These are phyloP conservation scores for Zapus hudsonius DNA, from an alignment of 2,113 vertebrate genomes.

Conservation along the genomic window DNA sequence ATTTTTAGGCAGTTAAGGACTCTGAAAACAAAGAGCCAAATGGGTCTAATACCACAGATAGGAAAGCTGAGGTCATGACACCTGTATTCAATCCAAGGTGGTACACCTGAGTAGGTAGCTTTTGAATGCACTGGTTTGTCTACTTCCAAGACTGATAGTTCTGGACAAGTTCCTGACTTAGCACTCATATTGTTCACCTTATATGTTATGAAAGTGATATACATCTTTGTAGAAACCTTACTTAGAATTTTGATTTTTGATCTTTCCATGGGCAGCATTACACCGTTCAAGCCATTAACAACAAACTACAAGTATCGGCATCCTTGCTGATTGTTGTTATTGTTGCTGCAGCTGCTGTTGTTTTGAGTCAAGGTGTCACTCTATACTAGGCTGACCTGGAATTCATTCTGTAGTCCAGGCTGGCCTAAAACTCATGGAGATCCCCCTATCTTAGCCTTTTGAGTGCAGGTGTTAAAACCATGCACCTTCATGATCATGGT, in stretches of 20 bases:
- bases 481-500: too few species aligned
- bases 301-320: not conserved
- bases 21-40: not conserved
- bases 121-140: too few species aligned
- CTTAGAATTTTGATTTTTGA: not conserved
- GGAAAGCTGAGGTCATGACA: not conserved
- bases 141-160: too few species aligned
- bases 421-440: too few species aligned
- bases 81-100: not conserved
- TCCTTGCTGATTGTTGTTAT: too few species aligned
- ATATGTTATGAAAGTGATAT: not conserved
- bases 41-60: not conserved
- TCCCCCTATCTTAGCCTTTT: too few species aligned
- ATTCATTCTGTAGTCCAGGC: too few species aligned
- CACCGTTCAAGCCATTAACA: too few species aligned
- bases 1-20: not conserved
- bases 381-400: too few species aligned
- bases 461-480: too few species aligned
- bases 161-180: not conserved
- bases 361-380: too few species aligned
- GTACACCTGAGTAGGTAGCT: not conserved
- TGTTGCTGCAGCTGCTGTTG: too few species aligned
- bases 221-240: not conserved
- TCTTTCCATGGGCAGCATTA: not conserved
- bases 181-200: not conserved